Evolutionary conservation across 2,797 vertebrate genomes (phyloP), one percentile per base, ranked within the genome.

Genomic region (Acestrorhynchus altus): DNA sequence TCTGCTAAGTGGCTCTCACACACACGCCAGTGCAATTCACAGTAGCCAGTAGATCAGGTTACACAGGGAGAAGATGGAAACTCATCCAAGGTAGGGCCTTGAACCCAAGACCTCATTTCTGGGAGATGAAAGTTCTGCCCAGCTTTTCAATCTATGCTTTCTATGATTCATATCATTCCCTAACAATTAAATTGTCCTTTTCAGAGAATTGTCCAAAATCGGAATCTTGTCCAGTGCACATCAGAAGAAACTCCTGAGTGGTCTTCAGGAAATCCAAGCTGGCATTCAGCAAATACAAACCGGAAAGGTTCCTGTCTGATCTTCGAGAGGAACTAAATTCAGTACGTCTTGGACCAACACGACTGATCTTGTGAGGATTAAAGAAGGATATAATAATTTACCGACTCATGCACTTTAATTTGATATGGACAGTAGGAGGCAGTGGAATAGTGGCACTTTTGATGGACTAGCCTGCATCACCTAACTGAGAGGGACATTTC

Each of bases 361-460:
- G 70, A 61, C 52, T 64, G 47, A 49, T 63, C 46, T 56, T 15
- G 44, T 61, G 52, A 49, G 52, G 57, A 74, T 31, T 35, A 35
- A 35, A 35, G 46, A 76, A 65, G 77, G 76, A 83, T 95, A 92
- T 97, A 96, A 95, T 98, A 96, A 60, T 98, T 98, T 96, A 98
- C 96, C 96, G 98, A 97, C 97, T 93, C 96, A 94, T 96, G 98
- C 98, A 99, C 98, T 99, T 99, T 99, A 98, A 96, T 91, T 90
- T 86, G 91, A 92, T 91, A 72, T 86, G 85, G 86, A 87, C 78
- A 86, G 81, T 86, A 88, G 47, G 81, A 87, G 81, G 87, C 88
- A 89, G 87, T 87, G 92, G 91, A 89, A 82, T 82, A 69, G 94
- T 93, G 94, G 96, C 95, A 97, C 96, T 97, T 98, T 97, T 96